Base-by-base conservation (phyloP, 2,797 vertebrate species). In the Cygnus olor region DNA sequence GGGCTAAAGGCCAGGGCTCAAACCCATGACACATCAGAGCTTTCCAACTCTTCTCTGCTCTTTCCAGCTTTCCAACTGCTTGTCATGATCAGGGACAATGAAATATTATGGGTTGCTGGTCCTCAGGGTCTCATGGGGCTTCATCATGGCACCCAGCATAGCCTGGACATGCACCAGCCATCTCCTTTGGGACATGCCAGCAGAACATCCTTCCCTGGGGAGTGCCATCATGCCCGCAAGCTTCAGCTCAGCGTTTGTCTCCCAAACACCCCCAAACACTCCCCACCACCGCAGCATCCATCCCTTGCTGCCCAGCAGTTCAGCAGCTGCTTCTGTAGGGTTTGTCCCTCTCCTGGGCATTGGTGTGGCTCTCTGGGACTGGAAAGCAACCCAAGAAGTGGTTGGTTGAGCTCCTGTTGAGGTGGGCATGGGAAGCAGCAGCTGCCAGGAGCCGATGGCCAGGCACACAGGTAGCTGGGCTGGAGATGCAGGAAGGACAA, bases 91-190 rank as follows among this genome's bases (percentile, higher is more conserved):
- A 76, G 36, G 6, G 32, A 30, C 81, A 64, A 40, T 30, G 11
- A 87, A 87, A 68, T 44, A 14, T 20, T 5, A 1, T 21, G 58
- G 63, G 10, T 27, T 63, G 5, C 30, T 14, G 10, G 20, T 68
- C 49, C 54, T 4, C 4, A 16, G 32, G 73, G 34, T 7, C 60
- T 73, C 2, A 0, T 56, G 61, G 42, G 49, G 61, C 36, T 80
- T 57, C 9, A 5, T 22, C 45, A 2, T 1, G 0, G 12, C 38
- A 22, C 49, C 6, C 1, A 77, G 60, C 0, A 10, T 10, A 60
- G 34, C 22, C 40, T 72, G 64, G 36, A 32, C 58, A 60, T 72
- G 30, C 20, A 14, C 5, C 79, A 15, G 25, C n/a, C 74, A 16
- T 20, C 20, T 66, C 21, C n/a, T 66, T 40, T 30, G 36, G 76